Percentiles rank a stretch among this genome's conserved stretches.
phyloP scores from a whole-genome alignment of 64 coral and sea anemone species.

The Montipora sp. region DNA sequence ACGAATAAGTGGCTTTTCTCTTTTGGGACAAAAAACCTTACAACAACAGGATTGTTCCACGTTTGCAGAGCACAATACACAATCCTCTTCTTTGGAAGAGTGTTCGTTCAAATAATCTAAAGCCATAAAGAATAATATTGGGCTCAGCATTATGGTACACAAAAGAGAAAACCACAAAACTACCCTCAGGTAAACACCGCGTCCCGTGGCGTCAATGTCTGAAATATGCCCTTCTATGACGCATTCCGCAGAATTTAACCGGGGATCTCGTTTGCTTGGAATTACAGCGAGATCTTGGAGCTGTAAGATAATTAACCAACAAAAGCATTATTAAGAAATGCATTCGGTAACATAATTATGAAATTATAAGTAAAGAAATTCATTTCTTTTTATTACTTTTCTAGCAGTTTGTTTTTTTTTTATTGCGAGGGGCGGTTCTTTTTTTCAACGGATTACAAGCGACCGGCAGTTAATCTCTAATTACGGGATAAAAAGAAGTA shows the following conservation, averaged over 20 bases:
- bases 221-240: neutral
- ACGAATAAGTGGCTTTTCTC: too few relatives aligned
- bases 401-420: too few relatives aligned
- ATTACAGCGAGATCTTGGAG: neutral
- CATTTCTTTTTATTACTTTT: too few relatives aligned
- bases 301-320: neutral
- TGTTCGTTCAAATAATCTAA: neutral
- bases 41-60: too few relatives aligned
- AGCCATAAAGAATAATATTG: neutral
- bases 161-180: neutral
- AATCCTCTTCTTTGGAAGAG: neutral
- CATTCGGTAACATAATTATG: too few relatives aligned
- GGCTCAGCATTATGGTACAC: neutral
- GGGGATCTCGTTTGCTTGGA: neutral
- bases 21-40: too few relatives aligned
- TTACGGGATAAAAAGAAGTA: too few relatives aligned
- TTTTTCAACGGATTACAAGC: too few relatives aligned
- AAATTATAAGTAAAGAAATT: too few relatives aligned
- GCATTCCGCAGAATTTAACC: neutral
- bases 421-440: too few relatives aligned
- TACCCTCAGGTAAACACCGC: neutral
- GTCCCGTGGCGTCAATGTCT: neutral
- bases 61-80: neutral
- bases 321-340: neutral
- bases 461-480: too few relatives aligned